phyloP scores from a whole-genome alignment of 2,797 vertebrate species.

The Myoxocephalus aenaeus region DNA sequence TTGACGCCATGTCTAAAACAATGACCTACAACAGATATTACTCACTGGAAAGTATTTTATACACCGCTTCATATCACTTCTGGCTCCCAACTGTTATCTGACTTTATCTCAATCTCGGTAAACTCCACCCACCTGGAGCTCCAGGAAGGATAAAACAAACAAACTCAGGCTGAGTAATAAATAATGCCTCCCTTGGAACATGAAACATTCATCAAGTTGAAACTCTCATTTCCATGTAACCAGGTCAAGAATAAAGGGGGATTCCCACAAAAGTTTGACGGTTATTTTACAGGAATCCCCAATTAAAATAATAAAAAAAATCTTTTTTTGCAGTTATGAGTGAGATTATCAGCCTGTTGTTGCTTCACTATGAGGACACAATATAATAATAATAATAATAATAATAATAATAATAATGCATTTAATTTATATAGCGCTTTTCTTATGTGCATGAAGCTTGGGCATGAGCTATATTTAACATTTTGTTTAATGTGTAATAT shows the following conservation, averaged over 20 bases:
- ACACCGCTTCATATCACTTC: conserved; percentile 14
- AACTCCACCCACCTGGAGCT: conserved; percentile 57
- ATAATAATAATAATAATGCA: too few relatives aligned
- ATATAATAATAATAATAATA: too few relatives aligned
- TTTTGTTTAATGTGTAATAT: neutral
- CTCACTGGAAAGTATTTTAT: conserved; percentile 50
- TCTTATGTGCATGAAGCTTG: neutral
- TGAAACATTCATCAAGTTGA: conserved; percentile 36
- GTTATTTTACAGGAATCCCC: neutral
- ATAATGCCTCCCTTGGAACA: conserved; percentile 9
- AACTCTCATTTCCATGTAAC: neutral
- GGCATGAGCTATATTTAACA: too few relatives aligned
- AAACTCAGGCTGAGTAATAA: conserved; percentile 51
- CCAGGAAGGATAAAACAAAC: conserved; percentile 46
- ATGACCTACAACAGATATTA: conserved; percentile 56
- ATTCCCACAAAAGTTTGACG: conserved; percentile 23
- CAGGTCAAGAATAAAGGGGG: conserved; percentile 32
- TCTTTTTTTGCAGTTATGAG: neutral
- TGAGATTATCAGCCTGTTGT: neutral
- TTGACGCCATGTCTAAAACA: conserved; percentile 30
- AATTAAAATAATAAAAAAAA: too few relatives aligned
- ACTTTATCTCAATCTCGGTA: conserved; percentile 39
- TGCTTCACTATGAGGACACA: neutral
- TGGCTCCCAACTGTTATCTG: conserved; percentile 36
- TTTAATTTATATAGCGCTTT: too few relatives aligned